phyloP scores from a whole-genome alignment of 1,140 invertebrate genomes.

The Diorhabda carinulata region DNA sequence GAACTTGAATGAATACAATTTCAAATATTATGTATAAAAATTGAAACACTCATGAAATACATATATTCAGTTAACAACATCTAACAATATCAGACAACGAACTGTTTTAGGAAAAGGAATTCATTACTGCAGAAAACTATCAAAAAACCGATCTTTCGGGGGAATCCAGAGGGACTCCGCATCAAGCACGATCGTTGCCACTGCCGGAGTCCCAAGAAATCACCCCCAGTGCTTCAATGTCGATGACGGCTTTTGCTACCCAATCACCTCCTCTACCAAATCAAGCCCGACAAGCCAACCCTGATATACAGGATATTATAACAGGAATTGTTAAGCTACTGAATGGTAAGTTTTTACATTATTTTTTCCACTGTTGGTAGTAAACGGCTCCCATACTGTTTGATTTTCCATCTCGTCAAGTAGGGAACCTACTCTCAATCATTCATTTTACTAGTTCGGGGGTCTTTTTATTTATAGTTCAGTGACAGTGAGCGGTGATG shows the following conservation, averaged over 20 bases:
- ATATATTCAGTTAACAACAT: too few species aligned
- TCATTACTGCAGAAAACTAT: not conserved
- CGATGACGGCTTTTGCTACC: conserved; percentile 40
- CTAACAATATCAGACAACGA: too few species aligned
- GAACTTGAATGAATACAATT: too few species aligned
- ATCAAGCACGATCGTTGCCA: conserved; percentile 56
- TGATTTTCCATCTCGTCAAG: too few species aligned
- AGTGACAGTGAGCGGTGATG: too few species aligned
- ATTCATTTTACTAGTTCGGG: too few species aligned
- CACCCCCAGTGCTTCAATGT: conserved; percentile 52
- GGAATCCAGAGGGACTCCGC: conserved; percentile 69
- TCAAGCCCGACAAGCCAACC: conserved; percentile 59
- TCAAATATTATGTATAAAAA: too few species aligned
- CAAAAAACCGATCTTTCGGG: conserved; percentile 52
- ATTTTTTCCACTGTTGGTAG: too few species aligned
- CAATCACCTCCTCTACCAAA: conserved; percentile 43
- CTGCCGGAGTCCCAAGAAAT: conserved; percentile 62
- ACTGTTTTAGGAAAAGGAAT: not conserved
- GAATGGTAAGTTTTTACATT: conserved; percentile 55
- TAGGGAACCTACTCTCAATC: too few species aligned
- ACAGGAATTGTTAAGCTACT: conserved; percentile 84
- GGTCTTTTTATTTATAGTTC: too few species aligned
- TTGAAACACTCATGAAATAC: too few species aligned
- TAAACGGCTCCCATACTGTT: not conserved
- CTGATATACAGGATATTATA: conserved; percentile 87